Conservation (phyloP, 2,797 vertebrate genomes). For the Botia kubotai region DNA sequence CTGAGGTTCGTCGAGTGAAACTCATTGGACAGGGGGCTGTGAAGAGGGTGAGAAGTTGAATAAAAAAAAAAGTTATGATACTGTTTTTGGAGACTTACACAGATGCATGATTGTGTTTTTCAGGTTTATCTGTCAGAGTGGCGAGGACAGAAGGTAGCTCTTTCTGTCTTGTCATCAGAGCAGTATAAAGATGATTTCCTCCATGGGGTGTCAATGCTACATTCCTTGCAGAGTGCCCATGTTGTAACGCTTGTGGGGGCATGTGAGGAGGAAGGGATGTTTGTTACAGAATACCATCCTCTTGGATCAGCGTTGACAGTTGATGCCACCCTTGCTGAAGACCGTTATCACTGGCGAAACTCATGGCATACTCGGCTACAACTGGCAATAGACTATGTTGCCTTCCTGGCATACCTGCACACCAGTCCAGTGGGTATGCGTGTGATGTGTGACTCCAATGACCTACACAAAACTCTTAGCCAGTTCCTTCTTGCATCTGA, state of each 20-base stretch:
- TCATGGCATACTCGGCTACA: conserved; percentile 86
- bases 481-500: conserved; percentile 90
- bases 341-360: conserved; percentile 79
- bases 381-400: conserved; percentile 87
- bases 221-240: conserved; percentile 82
- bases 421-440: conserved; percentile 86
- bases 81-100: background rate
- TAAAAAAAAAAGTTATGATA: background rate
- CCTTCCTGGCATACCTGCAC: conserved; percentile 85
- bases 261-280: conserved; percentile 82
- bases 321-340: conserved; percentile 80
- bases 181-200: conserved; percentile 88
- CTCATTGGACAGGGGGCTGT: conserved; percentile 90
- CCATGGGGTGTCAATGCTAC: conserved; percentile 90
- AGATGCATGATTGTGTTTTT: conserved; percentile 13
- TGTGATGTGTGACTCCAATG: conserved; percentile 96
- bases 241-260: conserved; percentile 88
- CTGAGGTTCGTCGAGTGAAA: conserved; percentile 84
- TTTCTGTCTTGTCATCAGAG: conserved; percentile 80
- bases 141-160: conserved; percentile 89
- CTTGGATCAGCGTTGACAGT: conserved; percentile 86
- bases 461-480: conserved; percentile 90
- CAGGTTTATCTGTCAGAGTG: conserved; percentile 95
- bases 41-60: conserved; percentile 81
- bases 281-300: conserved; percentile 92